A percentile compares a stretch with the other conserved stretches of the same genome.
Evolutionary conservation across 2,797 vertebrate species (phyloP).

Genomic region (Onychomys torridus): DNA sequence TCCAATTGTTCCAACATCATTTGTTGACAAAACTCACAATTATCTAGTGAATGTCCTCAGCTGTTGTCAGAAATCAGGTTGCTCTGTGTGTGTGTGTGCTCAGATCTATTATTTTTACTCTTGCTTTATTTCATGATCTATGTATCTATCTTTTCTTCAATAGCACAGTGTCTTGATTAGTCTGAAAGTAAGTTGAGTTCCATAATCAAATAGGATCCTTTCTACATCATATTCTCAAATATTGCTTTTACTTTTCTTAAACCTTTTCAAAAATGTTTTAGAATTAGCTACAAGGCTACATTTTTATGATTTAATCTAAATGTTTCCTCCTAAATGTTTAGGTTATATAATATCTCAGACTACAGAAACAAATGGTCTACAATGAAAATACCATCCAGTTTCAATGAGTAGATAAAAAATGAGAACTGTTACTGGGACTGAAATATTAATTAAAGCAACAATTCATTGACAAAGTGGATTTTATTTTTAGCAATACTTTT

Average conservation of each 20-base stretch:
- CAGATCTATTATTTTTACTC: background rate
- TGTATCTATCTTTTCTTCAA: background rate
- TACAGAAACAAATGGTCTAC: background rate
- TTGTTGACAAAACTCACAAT: background rate
- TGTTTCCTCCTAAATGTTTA: background rate
- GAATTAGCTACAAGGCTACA: background rate
- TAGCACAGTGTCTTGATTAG: background rate
- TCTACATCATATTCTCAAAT: background rate
- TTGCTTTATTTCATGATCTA: background rate
- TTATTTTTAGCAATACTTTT: background rate
- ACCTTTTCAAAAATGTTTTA: constrained; percentile 1
- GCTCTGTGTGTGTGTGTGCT: background rate
- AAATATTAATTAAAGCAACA: constrained; percentile 40
- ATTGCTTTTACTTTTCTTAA: background rate
- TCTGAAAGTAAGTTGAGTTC: background rate
- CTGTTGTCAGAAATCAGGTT: background rate
- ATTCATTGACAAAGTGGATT: constrained; percentile 40
- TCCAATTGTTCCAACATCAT: background rate
- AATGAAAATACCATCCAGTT: background rate
- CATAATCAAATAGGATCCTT: background rate
- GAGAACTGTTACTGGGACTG: background rate
- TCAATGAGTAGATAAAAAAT: background rate
- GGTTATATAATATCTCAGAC: background rate
- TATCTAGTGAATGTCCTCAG: constrained; percentile 8
- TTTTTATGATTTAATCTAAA: constrained; percentile 10